phyloP scores from a whole-genome alignment of 35 echinoderm and acorn worm species.

The Anneissia japonica region DNA sequence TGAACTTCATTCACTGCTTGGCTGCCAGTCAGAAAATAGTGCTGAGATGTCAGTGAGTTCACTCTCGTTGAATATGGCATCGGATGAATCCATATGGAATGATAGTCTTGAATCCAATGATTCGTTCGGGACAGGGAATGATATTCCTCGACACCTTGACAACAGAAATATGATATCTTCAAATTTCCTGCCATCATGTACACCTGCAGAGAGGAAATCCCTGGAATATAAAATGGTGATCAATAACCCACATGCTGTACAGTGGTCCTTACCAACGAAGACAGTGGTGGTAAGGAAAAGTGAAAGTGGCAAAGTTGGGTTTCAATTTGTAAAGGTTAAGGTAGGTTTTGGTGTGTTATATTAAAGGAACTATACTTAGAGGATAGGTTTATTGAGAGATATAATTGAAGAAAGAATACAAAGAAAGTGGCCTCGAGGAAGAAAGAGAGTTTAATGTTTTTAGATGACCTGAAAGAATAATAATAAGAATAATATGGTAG shows the following conservation, averaged over 20 bases:
- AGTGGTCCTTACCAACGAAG: background rate
- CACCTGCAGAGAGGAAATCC: background rate
- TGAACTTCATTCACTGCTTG: background rate
- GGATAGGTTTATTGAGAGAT: no score
- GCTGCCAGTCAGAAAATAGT: background rate
- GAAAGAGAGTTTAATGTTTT: no score
- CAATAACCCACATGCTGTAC: background rate
- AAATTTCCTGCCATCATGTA: background rate
- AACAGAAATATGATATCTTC: background rate
- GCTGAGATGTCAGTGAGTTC: background rate
- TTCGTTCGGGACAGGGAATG: background rate
- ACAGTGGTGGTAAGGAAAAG: background rate
- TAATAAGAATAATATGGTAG: no score
- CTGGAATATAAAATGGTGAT: background rate
- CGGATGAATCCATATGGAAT: background rate
- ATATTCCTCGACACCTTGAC: background rate
- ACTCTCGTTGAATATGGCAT: background rate
- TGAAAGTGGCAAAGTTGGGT: background rate
- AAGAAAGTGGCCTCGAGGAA: no score
- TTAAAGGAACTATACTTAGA: no score
- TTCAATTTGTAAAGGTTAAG: background rate
- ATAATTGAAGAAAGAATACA: no score
- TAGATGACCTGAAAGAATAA: no score
- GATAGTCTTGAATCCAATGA: background rate
- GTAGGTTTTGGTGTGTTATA: background rate